phyloP scores from a whole-genome alignment of 2,888 invertebrate genomes.

The Agrochola lota region DNA sequence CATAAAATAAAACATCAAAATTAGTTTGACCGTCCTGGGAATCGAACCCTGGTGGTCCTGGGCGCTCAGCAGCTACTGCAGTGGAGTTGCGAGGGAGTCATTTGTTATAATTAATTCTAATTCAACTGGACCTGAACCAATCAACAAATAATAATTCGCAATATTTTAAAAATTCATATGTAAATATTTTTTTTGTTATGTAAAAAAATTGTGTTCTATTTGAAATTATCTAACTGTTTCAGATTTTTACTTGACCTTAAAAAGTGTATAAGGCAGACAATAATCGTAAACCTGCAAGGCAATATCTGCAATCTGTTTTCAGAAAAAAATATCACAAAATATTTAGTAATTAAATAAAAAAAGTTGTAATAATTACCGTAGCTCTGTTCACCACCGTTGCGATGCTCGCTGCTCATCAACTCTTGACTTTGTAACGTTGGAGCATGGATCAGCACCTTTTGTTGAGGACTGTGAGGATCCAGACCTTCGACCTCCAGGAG shows the following conservation, averaged over 20 bases:
- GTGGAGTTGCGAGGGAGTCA: neutral
- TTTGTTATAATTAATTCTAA: neutral
- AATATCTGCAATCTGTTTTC: neutral
- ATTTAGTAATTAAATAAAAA: neutral
- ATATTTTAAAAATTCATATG: too few species aligned
- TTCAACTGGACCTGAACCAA: neutral
- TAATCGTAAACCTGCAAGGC: too few species aligned
- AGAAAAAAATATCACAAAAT: neutral
- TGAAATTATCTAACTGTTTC: neutral
- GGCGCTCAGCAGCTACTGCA: too few species aligned
- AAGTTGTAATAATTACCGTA: constrained; percentile 31
- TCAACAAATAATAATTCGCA: too few species aligned
- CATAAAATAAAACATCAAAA: neutral
- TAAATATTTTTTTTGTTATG: too few species aligned
- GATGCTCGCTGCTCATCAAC: constrained; percentile 83
- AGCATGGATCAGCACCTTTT: constrained; percentile 88
- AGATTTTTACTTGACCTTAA: neutral
- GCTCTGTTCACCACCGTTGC: constrained; percentile 84
- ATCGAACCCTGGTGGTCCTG: neutral
- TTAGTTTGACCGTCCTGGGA: neutral
- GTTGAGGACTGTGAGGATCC: constrained; percentile 88
- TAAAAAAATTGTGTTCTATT: neutral
- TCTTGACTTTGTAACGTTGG: constrained; percentile 86
- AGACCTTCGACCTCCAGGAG: constrained; percentile 86
- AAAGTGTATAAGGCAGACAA: neutral